Base-by-base conservation (phyloP, 2,113 vertebrate genomes). In the Asarcornis scutulata region DNA sequence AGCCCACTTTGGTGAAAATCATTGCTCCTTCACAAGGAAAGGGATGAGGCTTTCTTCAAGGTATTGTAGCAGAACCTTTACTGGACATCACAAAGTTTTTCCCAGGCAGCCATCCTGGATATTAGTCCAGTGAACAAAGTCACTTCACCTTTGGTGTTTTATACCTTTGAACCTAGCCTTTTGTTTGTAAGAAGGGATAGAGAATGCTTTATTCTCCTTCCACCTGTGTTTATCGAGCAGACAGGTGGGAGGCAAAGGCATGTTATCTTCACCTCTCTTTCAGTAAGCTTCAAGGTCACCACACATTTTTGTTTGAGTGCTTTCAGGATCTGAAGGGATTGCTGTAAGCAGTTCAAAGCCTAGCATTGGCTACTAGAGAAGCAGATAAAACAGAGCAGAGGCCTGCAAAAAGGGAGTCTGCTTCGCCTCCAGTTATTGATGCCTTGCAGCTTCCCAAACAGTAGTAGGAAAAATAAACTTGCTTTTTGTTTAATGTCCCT, bases 361-460 rank as follows among this genome's bases (percentile, higher is more conserved):
- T 42, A 38, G 71, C 31, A 60, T 36, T 42, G 79, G 38, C 32
- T 64, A 36, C 10, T 14, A 38, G 50, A 83, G 63, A 73, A n/a
- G 44, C 38, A 68, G 59, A 77, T 29, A 79, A 73, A 82, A 71
- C 6, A 8, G 58, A 85, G 29, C 42, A 76, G 66, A 58, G 27
- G 34, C 0, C 0, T 67, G 71, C 77, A 85, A 82, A 85, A 46
- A 1, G 0, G 16, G 11, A 71, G 20, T 68, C 52, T 55, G 8
- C 59, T 88, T 93, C 69, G 17, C 36, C 78, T 75, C 87, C 4
- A 1, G 32, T 83, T 56, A 3, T 42, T 86, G 44, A 14, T 76
- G n/a, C 67, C 83, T 88, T 31, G 80, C 22, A 83, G 36, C n/a
- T 91, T 83, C 36, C 31, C 40, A 68, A 85, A 82, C 27, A 55